Percentiles rank a stretch among this genome's conserved stretches.
phyloP scores from a whole-genome alignment of 2,113 vertebrate genomes.

The Miniopterus natalensis region DNA sequence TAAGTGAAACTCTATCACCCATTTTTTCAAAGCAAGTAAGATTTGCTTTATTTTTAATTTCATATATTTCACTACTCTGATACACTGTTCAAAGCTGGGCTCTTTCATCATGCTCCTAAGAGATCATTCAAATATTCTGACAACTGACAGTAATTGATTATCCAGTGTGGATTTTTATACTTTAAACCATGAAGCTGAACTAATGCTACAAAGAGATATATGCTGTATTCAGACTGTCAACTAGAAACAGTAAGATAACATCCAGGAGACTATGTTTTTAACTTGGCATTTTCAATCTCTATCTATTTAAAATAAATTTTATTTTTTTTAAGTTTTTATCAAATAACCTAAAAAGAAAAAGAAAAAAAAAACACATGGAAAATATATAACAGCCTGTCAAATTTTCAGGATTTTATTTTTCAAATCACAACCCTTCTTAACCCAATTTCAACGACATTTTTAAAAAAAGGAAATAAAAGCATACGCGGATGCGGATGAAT shows the following conservation, averaged over 20 bases:
- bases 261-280: neutral
- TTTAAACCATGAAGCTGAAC: constrained; percentile 69
- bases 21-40: neutral
- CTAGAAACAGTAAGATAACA: neutral
- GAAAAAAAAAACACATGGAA: neutral
- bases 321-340: neutral
- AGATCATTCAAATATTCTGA: constrained; percentile 74
- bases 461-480: neutral
- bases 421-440: neutral
- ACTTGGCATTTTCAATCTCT: neutral
- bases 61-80: neutral
- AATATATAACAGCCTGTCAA: neutral
- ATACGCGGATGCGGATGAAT: neutral
- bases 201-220: constrained; percentile 74
- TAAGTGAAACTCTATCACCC: neutral
- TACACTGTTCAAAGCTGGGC: constrained; percentile 46
- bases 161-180: constrained; percentile 75
- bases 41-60: constrained; percentile 56
- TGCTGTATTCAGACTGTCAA: constrained; percentile 36
- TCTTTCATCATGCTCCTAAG: constrained; percentile 50
- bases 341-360: neutral
- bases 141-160: constrained; percentile 78
- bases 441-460: neutral
- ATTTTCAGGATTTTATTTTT: constrained; percentile 45
- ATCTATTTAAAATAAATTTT: neutral